Evolutionary conservation across 2,888 invertebrate species (phyloP).

Genomic region (Nebria brevicollis): DNA sequence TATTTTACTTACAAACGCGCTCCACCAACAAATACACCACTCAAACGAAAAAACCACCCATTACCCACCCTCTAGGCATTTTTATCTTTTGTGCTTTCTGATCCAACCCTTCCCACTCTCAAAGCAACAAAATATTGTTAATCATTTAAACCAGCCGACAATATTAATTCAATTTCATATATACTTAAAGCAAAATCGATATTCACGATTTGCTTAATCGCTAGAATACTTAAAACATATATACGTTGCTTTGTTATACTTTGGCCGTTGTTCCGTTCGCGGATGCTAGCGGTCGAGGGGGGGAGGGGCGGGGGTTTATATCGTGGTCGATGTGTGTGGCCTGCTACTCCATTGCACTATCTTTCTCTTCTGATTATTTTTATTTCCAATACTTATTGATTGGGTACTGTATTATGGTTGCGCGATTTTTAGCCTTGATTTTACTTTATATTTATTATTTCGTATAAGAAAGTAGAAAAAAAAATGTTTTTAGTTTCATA

Average conservation of each 20-base stretch:
- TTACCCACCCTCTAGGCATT: too few species aligned
- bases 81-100: too few species aligned
- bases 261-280: background rate
- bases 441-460: background rate
- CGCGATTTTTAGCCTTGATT: background rate
- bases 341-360: background rate
- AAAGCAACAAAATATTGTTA: too few species aligned
- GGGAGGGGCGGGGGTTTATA: background rate
- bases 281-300: background rate
- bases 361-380: background rate
- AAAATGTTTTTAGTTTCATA: too few species aligned
- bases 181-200: background rate
- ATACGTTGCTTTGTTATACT: background rate
- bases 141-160: too few species aligned
- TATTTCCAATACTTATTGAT: background rate
- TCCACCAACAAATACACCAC: background rate
- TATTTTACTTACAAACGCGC: constrained; percentile 29
- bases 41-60: background rate
- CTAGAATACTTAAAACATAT: background rate
- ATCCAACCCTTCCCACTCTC: too few species aligned
- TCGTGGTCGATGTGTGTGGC: background rate
- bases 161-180: background rate
- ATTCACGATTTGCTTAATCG: background rate
- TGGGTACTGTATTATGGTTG: background rate
- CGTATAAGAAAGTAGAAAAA: too few species aligned